A percentile compares a stretch with the other conserved stretches of the same genome.
Evolutionary conservation across 2,888 invertebrate genomes (phyloP).

Genomic region (Bellardia bayeri): DNA sequence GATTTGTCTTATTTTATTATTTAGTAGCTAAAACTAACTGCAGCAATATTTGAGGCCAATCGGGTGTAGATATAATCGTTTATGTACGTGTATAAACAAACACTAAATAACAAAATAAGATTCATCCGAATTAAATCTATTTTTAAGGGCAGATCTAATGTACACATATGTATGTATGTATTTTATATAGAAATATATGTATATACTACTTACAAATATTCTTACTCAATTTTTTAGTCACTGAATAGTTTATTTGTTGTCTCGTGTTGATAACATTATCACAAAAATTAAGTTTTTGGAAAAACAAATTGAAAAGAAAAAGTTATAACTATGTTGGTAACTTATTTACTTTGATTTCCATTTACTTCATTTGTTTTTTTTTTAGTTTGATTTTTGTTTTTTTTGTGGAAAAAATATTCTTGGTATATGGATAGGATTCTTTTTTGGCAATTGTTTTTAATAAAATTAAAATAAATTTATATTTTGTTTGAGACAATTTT

Average conservation of each 20-base stretch:
- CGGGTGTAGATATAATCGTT: too few relatives aligned
- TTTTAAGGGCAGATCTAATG: too few relatives aligned
- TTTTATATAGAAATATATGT: background rate
- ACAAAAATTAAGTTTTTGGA: background rate
- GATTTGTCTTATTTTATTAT: too few relatives aligned
- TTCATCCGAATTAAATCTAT: too few relatives aligned
- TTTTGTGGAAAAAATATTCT: too few relatives aligned
- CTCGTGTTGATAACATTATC: background rate
- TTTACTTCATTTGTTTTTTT: background rate
- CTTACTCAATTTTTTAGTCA: background rate
- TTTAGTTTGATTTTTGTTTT: too few relatives aligned
- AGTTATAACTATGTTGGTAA: background rate
- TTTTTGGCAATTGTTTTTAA: constrained; percentile 8
- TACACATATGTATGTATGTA: background rate
- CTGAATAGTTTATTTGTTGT: background rate
- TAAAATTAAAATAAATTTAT: constrained; percentile 36
- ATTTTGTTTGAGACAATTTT: too few relatives aligned
- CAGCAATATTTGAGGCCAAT: too few relatives aligned
- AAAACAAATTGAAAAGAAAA: background rate
- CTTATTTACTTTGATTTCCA: background rate
- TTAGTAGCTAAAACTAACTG: too few relatives aligned
- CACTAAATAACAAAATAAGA: too few relatives aligned
- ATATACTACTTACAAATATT: background rate
- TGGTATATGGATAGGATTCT: too few relatives aligned
- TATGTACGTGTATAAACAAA: too few relatives aligned